Conservation (phyloP, 2,113 vertebrate genomes). For the Genyomyrus donnyi region DNA sequence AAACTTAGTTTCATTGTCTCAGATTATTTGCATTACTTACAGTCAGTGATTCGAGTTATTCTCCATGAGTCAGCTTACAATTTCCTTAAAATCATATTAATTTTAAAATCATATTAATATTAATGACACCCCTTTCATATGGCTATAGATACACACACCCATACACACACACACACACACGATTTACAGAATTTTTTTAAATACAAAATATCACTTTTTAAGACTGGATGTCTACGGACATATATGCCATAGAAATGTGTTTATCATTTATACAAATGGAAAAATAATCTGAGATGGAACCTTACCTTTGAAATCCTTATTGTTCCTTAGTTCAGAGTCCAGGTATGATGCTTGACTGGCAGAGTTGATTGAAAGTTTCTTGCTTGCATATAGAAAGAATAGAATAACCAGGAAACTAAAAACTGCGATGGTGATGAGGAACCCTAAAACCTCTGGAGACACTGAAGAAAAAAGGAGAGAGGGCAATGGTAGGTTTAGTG, state of each 20-base stretch:
- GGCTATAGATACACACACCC: neutral
- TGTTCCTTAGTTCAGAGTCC: conserved; percentile 63
- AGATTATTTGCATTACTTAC: neutral
- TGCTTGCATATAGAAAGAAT: conserved; percentile 95
- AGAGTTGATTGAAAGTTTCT: conserved; percentile 88
- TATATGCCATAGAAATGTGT: neutral
- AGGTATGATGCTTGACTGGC: conserved; percentile 74
- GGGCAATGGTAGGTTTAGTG: neutral
- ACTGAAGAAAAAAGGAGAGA: conserved; percentile 61
- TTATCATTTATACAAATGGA: neutral
- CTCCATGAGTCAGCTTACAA: neutral
- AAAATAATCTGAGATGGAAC: neutral
- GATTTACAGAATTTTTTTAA: neutral
- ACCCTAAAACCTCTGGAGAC: conserved; percentile 91
- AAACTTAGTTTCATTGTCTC: neutral
- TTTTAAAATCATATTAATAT: neutral
- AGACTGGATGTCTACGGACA: neutral
- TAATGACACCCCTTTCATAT: neutral
- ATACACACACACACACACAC: neutral
- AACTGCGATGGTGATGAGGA: conserved; percentile 84
- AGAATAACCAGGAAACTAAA: conserved; percentile 87
- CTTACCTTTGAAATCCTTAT: conserved; percentile 37
- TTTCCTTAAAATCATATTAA: neutral
- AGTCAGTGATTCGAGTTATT: neutral
- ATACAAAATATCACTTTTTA: neutral